Evolutionary conservation across 2,888 invertebrate species (phyloP), one percentile per base, ranked within the genome.

Genomic region (Tigriopus californicus): DNA sequence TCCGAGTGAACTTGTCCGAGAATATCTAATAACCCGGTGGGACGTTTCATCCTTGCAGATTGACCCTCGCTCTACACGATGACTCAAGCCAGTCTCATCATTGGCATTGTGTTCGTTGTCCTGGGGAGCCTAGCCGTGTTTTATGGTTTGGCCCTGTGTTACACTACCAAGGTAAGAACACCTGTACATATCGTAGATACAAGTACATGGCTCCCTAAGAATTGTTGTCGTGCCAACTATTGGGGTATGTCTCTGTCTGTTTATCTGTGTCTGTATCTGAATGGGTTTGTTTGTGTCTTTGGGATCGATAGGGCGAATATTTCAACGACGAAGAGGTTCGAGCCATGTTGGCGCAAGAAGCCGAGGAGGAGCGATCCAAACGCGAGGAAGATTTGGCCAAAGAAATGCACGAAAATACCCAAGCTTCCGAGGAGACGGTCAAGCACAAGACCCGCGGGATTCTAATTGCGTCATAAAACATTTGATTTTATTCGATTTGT

Each of bases 251-350:
- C n/a, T n/a, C n/a, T n/a, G n/a, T n/a, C n/a, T n/a, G n/a, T n/a
- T n/a, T n/a, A n/a, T n/a, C n/a, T n/a, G n/a, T n/a, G n/a, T n/a
- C n/a, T n/a, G n/a, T n/a, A n/a, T n/a, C n/a, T n/a, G n/a, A n/a
- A n/a, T n/a, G n/a, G n/a, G n/a, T n/a, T n/a, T n/a, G n/a, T n/a
- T n/a, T n/a, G n/a, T n/a, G n/a, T n/a, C n/a, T n/a, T n/a, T n/a
- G n/a, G n/a, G n/a, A n/a, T n/a, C n/a, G n/a, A n/a, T n/a, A 56
- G 56, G 56, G 56, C 24, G 56, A 56, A 20, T 56, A 56, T 24
- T 56, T 56, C 46, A 42, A 56, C 22, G 56, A 56, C 44, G 56
- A 56, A 20, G 56, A 56, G 44, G 44, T 56, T 12, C 42, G 56
- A 33, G 20, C 46, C 46, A 56, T 56, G 56, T 33, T 56, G 15